phyloP scores from a whole-genome alignment of 2,888 invertebrate species.

The Pristionchus exspectatus region DNA sequence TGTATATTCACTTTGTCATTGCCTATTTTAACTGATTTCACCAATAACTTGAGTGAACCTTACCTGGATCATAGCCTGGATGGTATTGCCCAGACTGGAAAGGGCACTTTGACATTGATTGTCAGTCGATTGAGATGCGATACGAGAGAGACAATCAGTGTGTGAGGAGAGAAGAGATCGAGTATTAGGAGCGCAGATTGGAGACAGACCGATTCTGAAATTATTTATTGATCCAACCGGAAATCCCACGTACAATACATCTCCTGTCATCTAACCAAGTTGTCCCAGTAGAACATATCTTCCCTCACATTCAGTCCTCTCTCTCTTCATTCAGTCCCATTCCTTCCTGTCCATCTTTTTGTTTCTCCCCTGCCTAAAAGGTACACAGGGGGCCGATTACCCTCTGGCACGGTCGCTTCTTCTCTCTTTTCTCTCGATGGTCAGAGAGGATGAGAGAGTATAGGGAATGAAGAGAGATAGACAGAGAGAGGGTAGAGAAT shows the following conservation, averaged over 20 bases:
- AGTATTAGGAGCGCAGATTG: conserved; percentile 71
- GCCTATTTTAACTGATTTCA: not conserved
- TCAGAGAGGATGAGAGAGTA: not conserved
- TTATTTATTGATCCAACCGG: not conserved
- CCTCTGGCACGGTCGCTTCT: conserved; percentile 37
- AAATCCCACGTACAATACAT: no score
- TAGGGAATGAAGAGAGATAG: conserved; percentile 19
- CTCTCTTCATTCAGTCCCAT: not conserved
- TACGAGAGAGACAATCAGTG: conserved; percentile 66
- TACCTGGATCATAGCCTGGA: conserved; percentile 72
- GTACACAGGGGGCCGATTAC: conserved; percentile 34
- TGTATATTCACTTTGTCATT: conserved; percentile 2
- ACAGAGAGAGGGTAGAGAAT: conserved; percentile 42
- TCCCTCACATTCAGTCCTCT: not conserved
- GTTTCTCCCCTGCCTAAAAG: conserved; percentile 36
- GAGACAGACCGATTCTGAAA: conserved; percentile 74
- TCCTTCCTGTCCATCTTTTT: conserved; percentile 32
- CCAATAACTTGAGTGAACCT: not conserved
- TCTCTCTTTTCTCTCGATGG: not conserved
- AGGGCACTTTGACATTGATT: conserved; percentile 73
- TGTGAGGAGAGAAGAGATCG: conserved; percentile 70
- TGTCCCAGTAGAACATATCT: not conserved
- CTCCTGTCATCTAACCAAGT: no score
- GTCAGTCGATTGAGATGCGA: conserved; percentile 63
- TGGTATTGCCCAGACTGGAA: conserved; percentile 67